phyloP scores from a whole-genome alignment of 2,888 invertebrate genomes.

The Hirtodrosophila duncani region DNA sequence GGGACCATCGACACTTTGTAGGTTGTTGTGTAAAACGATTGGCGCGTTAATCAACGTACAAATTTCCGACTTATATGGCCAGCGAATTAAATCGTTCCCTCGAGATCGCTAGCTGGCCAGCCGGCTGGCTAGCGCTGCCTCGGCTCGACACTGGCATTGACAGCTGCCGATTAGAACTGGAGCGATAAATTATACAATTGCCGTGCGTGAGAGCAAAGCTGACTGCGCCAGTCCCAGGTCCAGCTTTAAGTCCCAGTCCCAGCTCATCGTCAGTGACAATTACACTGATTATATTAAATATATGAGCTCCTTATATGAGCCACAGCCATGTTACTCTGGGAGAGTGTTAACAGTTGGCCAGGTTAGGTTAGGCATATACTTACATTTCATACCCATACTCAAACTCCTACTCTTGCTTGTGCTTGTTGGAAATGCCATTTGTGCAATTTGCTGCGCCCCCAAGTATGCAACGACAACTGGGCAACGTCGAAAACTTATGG shows the following conservation, averaged over 20 bases:
- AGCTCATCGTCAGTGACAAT: constrained; percentile 63
- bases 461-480: constrained; percentile 33
- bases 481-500: constrained; percentile 9
- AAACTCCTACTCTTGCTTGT: too few relatives aligned
- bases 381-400: constrained; percentile 9
- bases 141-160: constrained; percentile 53
- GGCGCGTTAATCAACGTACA: constrained; percentile 75
- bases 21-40: constrained; percentile 69
- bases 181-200: constrained; percentile 74
- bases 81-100: constrained; percentile 77
- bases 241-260: constrained; percentile 33
- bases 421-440: constrained; percentile 35
- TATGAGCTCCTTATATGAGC: constrained; percentile 65
- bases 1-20: constrained; percentile 55
- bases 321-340: constrained; percentile 21
- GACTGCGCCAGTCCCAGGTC: constrained; percentile 33
- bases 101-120: constrained; percentile 61
- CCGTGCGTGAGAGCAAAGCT: constrained; percentile 62
- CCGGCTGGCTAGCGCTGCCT: constrained; percentile 16
- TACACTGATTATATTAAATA: constrained; percentile 73
- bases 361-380: too few relatives aligned
- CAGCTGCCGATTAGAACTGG: constrained; percentile 74
- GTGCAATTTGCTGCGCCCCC: constrained; percentile 58
- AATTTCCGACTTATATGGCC: constrained; percentile 73
- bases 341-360: constrained; percentile 59